Evolutionary conservation across 2,113 vertebrate genomes (phyloP).

Genomic region (Callorhinus ursinus): DNA sequence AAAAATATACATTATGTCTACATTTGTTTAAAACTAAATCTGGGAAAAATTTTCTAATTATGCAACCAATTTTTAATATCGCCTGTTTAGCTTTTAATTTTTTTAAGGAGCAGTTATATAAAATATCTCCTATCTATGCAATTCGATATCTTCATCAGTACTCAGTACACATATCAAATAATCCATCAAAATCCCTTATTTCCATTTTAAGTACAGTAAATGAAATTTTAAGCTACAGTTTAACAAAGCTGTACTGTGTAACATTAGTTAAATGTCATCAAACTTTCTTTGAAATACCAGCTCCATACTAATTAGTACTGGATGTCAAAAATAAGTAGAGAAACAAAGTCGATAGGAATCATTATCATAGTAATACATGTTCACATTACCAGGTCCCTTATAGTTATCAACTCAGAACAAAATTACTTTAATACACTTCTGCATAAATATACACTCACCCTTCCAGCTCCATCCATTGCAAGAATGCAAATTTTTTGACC

Average conservation of each 20-base stretch:
- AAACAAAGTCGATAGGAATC: background rate
- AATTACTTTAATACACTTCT: background rate
- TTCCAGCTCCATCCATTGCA: constrained; percentile 94
- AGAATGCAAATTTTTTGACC: constrained; percentile 92
- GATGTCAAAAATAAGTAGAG: constrained; percentile 15
- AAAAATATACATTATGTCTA: background rate
- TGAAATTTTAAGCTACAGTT: background rate
- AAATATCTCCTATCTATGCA: background rate
- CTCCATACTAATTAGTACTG: background rate
- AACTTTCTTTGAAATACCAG: constrained; percentile 22
- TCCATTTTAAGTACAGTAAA: constrained; percentile 34
- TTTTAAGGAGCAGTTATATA: background rate
- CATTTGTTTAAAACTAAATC: constrained; percentile 28
- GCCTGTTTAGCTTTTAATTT: background rate
- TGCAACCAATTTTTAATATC: background rate
- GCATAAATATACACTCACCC: constrained; percentile 86
- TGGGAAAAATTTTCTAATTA: background rate
- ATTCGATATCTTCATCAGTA: background rate
- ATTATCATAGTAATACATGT: background rate
- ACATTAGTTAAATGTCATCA: background rate
- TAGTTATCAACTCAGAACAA: background rate
- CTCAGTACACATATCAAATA: background rate
- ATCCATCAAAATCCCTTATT: background rate
- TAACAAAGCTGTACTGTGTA: background rate
- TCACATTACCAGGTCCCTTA: background rate